phyloP scores from a whole-genome alignment of 2,797 vertebrate genomes.

The Characodon lateralis region DNA sequence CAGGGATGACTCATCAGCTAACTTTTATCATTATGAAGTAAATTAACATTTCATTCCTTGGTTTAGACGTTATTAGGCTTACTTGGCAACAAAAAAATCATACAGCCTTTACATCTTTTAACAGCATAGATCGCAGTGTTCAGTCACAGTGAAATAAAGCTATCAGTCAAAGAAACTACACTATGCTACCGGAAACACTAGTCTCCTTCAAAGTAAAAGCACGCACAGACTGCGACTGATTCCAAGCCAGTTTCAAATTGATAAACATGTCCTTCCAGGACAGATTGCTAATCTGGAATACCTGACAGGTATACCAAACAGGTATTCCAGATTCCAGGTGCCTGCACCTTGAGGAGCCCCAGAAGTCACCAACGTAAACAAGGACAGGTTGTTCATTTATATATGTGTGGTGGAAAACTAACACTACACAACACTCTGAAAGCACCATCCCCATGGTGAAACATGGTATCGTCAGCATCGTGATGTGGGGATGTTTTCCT shows the following conservation, averaged over 20 bases:
- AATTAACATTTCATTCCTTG: constrained; percentile 9
- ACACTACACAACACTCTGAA: too few relatives aligned
- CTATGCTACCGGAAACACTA: constrained; percentile 11
- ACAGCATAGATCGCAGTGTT: background rate
- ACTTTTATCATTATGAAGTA: constrained; percentile 8
- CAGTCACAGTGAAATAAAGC: background rate
- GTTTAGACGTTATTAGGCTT: constrained; percentile 5
- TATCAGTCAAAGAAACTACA: background rate
- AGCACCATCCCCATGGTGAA: too few relatives aligned
- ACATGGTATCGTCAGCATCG: too few relatives aligned
- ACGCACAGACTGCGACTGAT: background rate
- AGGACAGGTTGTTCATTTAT: background rate
- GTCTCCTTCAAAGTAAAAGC: constrained; percentile 56
- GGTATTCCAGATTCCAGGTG: too few relatives aligned
- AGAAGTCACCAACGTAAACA: background rate
- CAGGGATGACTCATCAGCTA: constrained; percentile 26
- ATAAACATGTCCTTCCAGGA: background rate
- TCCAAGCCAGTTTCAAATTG: background rate
- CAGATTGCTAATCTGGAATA: background rate
- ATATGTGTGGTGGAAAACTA: too few relatives aligned
- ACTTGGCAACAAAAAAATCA: background rate
- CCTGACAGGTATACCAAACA: too few relatives aligned
- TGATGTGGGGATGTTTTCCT: too few relatives aligned
- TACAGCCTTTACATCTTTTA: background rate
- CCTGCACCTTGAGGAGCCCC: background rate